Percentiles rank a stretch among this genome's conserved stretches.
Conservation (phyloP, 2,888 invertebrate genomes). For the Ganaspis brasiliensis region DNA sequence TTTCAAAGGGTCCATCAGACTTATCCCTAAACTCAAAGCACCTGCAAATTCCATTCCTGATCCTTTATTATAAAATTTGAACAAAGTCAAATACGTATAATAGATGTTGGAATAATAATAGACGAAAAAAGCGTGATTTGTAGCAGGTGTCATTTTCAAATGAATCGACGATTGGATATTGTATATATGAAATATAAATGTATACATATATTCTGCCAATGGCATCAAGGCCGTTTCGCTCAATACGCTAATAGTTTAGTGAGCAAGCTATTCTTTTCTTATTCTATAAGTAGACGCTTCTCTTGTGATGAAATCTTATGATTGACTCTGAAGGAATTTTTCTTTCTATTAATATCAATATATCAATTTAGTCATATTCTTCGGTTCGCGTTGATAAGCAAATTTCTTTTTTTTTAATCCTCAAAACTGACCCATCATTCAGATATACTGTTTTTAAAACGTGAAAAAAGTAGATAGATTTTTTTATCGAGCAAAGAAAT, state of each 20-base stretch:
- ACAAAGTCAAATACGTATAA: neutral
- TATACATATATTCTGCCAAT: neutral
- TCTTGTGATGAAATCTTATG: conserved; percentile 17
- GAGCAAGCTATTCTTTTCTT: conserved; percentile 24
- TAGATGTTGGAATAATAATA: no score
- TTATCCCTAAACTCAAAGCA: neutral
- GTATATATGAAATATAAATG: neutral
- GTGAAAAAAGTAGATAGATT: no score
- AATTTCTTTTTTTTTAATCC: neutral
- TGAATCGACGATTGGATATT: conserved; percentile 23
- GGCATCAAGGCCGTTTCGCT: conserved; percentile 5
- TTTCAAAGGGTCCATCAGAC: conserved; percentile 4
- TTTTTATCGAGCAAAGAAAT: no score
- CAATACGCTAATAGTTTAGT: conserved; percentile 21
- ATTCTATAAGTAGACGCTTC: conserved; percentile 19
- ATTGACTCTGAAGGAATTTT: neutral
- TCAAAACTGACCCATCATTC: neutral
- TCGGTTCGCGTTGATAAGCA: neutral
- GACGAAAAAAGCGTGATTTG: neutral
- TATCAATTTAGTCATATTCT: neutral
- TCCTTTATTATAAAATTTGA: neutral
- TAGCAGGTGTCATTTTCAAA: conserved; percentile 1
- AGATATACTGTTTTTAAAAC: no score
- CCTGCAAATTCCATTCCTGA: conserved; percentile 6
- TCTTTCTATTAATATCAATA: conserved; percentile 16